phyloP scores from a whole-genome alignment of 2,113 vertebrate genomes.

The Antechinus flavipes region DNA sequence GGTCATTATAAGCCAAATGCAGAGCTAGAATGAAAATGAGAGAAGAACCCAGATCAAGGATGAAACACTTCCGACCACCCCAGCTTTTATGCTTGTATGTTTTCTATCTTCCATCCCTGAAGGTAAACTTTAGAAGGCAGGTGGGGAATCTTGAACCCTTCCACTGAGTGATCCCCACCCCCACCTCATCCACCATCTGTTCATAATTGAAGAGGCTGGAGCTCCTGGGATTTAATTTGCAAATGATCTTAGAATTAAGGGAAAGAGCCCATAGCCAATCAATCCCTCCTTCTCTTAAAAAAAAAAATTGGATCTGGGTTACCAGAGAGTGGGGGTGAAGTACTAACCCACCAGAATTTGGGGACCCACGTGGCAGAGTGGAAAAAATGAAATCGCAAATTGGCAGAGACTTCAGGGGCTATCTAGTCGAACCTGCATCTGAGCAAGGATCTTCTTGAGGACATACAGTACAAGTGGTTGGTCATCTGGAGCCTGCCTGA shows the following conservation, averaged over 20 bases:
- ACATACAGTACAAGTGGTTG: not conserved
- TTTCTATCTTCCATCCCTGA: not conserved
- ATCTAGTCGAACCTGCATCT: not conserved
- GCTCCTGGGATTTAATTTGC: not conserved
- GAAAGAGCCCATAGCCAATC: not conserved
- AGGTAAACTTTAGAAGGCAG: not conserved
- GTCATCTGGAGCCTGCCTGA: not conserved
- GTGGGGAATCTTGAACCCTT: not conserved
- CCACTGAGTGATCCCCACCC: not conserved
- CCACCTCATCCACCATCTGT: not conserved
- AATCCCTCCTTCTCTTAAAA: not conserved
- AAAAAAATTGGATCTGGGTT: not conserved
- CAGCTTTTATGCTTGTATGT: not conserved
- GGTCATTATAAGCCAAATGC: not conserved
- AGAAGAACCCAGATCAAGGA: not conserved
- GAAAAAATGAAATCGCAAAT: not conserved
- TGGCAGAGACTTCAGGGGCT: not conserved
- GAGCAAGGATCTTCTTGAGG: not conserved
- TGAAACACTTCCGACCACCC: not conserved
- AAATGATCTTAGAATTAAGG: not conserved
- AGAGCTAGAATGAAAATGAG: not conserved
- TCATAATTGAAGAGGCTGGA: slow-evolving; percentile 23
- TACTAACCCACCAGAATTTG: not conserved
- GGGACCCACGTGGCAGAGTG: not conserved
- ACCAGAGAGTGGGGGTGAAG: not conserved